Evolutionary conservation across 1,140 invertebrate genomes (phyloP), one percentile per base, ranked within the genome.

Genomic region (Rhyacophila brunnea): DNA sequence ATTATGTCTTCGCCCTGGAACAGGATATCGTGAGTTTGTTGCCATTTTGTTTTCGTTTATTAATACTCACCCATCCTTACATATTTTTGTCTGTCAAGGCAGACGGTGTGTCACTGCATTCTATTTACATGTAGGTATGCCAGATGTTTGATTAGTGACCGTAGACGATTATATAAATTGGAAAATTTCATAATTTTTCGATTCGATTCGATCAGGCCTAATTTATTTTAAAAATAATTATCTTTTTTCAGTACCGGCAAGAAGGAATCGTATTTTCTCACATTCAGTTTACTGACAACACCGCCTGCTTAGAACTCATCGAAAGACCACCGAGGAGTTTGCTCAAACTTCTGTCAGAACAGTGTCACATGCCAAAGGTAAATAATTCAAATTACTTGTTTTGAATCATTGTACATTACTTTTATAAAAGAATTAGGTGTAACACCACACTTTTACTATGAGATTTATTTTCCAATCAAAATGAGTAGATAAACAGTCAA

Each of bases 1-100:
- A 95, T 68, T 95, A 95, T 68, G 92, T 96, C 0, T 96, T 96
- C 70, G 90, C 91, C 0, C 70, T 95, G 55, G 93, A 96, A 75
- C 93, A 95, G 73, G 90, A 94, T 80, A 89, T 93, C 67, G 92
- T 95, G 80, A 88, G 89, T 15, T n/a, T n/a, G n/a, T n/a, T n/a
- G n/a, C n/a, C n/a, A 42, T 13, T 42, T 42, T 42, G 13, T 13
- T 42, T 42, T 42, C 4, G n/a, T 42, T 42, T 42, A 13, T 13
- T 13, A 13, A 42, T 6, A 42, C n/a, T n/a, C n/a, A n/a, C n/a
- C n/a, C n/a, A n/a, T n/a, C n/a, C n/a, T n/a, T n/a, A n/a, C n/a
- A n/a, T n/a, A n/a, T n/a, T n/a, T n/a, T n/a, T n/a, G n/a, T n/a
- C n/a, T n/a, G n/a, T n/a, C n/a, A n/a, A n/a, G n/a, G n/a, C n/a